These are phyloP conservation scores for Pocillopora verrucosa DNA, from an alignment of 64 coral and sea anemone genomes.

Conservation along the genomic window DNA sequence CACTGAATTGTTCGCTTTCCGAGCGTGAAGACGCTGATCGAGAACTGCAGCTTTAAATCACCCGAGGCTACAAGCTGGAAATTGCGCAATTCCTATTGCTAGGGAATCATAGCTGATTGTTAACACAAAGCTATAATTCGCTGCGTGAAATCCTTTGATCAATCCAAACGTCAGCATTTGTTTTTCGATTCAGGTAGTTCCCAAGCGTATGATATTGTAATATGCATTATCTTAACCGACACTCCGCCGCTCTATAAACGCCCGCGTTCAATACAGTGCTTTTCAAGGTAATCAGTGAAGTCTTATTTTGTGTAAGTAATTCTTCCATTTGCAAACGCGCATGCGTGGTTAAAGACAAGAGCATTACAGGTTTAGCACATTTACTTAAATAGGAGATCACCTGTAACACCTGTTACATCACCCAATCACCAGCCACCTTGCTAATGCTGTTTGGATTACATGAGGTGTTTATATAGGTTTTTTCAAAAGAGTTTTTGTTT, in stretches of 20 bases:
- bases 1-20: neutral
- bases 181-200: neutral
- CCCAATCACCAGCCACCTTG: constrained; percentile 8
- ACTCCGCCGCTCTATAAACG: neutral
- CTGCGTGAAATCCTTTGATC: no score
- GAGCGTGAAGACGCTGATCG: neutral
- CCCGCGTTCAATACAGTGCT: neutral
- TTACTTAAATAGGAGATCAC: neutral
- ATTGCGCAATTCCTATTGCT: neutral
- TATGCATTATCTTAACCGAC: neutral
- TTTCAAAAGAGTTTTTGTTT: no score
- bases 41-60: neutral
- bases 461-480: no score
- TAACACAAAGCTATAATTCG: neutral
- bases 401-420: constrained; percentile 22
- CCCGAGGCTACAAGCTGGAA: neutral
- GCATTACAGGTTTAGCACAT: neutral
- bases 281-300: neutral
- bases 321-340: neutral
- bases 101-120: neutral
- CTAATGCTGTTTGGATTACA: no score
- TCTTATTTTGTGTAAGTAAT: neutral
- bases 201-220: neutral
- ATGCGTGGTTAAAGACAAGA: constrained; percentile 7
- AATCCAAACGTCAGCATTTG: neutral